Base-by-base conservation (phyloP, 1,140 invertebrate species). In the Drosophila albomicans region DNA sequence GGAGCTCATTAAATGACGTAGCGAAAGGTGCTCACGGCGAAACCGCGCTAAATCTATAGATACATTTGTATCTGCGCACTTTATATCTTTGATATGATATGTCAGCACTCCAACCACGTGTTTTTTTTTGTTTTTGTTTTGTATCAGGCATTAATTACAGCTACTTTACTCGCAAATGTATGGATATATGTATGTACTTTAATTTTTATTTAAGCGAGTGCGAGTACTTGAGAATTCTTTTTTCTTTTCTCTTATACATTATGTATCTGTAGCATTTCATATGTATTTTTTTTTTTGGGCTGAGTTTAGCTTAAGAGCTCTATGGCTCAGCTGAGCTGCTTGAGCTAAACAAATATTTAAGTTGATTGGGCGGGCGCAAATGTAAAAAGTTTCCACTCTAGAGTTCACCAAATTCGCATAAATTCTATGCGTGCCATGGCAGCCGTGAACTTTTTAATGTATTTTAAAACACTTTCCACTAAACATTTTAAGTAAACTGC, bases 381-480 rank as follows among this genome's bases (percentile, higher is more conserved):
- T 89, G 81, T 82, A 89, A 85, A 89, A 88, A 89, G 78, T 88
- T 88, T 81, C 62, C 84, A 84, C 84, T 88, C 77, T 78, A 72
- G 81, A 88, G 84, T 88, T 88, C 81, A 89, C 85, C 78, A 89
- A 88, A 85, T 89, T 89, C 85, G 85, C 84, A 88, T 88, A 88
- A 88, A 88, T 88, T 89, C 85, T 85, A 89, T 88, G 85, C 84
- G 84, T 88, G 84, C 80, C 77, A 77, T 69, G 78, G 85, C 84
- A 80, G 80, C 75, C 84, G 69, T 84, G 84, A 88, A 89, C 85
- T 88, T 88, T 88, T 89, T 88, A 88, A 88, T 88, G 84, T 89
- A 88, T 88, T 88, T 88, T 88, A 88, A 88, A 88, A 88, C 85
- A 88, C 84, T 88, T 88, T 88, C 85, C 85, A 89, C 85, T 88